Evolutionary conservation across 2,797 vertebrate species (phyloP).

Genomic region (Xenopus petersii): DNA sequence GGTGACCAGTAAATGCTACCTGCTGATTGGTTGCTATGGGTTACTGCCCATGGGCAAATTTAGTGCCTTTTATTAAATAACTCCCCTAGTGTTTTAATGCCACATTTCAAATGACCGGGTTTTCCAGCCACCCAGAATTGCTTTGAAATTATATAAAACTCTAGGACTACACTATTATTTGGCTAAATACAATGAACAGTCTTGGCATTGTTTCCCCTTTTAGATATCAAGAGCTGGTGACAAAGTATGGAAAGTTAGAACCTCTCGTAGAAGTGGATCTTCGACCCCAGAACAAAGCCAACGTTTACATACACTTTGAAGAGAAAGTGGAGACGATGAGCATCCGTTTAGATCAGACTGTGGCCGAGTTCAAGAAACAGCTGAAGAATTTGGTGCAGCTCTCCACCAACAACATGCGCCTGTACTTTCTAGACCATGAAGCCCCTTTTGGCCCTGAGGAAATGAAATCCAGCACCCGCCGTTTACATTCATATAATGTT

Average conservation of each 20-base stretch:
- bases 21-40: too few species aligned
- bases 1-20: too few species aligned
- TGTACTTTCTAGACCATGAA: constrained; percentile 88
- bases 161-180: too few species aligned
- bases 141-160: too few species aligned
- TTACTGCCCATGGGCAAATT: too few species aligned
- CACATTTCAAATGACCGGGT: too few species aligned
- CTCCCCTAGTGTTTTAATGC: too few species aligned
- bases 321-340: constrained; percentile 81
- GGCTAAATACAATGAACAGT: neutral
- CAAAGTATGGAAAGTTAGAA: constrained; percentile 86
- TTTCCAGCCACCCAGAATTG: too few species aligned
- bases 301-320: constrained; percentile 84
- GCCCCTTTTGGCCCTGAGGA: constrained; percentile 86
- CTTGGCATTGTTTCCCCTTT: constrained; percentile 7
- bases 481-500: constrained; percentile 90
- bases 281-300: constrained; percentile 79
- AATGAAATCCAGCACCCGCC: constrained; percentile 83
- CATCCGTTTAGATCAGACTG: constrained; percentile 89
- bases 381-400: constrained; percentile 81
- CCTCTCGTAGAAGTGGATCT: constrained; percentile 92
- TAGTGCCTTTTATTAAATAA: too few species aligned
- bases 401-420: constrained; percentile 80
- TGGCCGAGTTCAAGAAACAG: constrained; percentile 87
- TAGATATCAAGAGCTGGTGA: constrained; percentile 88